phyloP scores from a whole-genome alignment of 2,888 invertebrate species.

The Sinohyriopsis cumingii region DNA sequence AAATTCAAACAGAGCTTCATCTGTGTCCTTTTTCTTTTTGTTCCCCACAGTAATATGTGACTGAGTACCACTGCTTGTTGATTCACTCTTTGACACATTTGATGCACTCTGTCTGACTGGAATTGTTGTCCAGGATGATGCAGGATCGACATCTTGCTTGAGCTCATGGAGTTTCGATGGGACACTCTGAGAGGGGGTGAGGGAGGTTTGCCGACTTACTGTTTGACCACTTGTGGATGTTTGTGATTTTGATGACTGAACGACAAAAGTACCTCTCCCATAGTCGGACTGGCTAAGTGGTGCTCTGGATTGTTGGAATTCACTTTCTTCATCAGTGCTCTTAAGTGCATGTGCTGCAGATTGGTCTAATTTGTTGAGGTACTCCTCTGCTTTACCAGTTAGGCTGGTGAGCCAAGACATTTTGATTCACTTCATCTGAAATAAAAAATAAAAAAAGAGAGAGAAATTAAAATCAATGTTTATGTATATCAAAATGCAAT shows the following conservation, averaged over 20 bases:
- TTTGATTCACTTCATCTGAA: slow-evolving; percentile 13
- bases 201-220: background rate
- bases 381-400: slow-evolving; percentile 83
- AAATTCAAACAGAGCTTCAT: slow-evolving; percentile 73
- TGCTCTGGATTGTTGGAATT: background rate
- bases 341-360: slow-evolving; percentile 80
- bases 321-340: slow-evolving; percentile 28
- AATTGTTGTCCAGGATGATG: slow-evolving; percentile 27
- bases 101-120: slow-evolving; percentile 26
- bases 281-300: background rate
- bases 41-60: slow-evolving; percentile 13
- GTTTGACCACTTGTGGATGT: no score
- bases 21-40: slow-evolving; percentile 64
- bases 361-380: slow-evolving; percentile 83
- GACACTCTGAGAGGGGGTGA: slow-evolving; percentile 52
- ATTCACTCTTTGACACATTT: slow-evolving; percentile 12
- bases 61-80: slow-evolving; percentile 21
- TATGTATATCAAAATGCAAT: no score
- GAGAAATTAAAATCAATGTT: background rate
- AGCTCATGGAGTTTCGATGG: slow-evolving; percentile 42
- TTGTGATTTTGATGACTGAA: no score
- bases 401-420: slow-evolving; percentile 85
- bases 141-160: slow-evolving; percentile 22
- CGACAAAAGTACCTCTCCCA: background rate
- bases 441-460: background rate